Base-by-base conservation (phyloP, 2,888 invertebrate species). In the Drosophila lutescens region DNA sequence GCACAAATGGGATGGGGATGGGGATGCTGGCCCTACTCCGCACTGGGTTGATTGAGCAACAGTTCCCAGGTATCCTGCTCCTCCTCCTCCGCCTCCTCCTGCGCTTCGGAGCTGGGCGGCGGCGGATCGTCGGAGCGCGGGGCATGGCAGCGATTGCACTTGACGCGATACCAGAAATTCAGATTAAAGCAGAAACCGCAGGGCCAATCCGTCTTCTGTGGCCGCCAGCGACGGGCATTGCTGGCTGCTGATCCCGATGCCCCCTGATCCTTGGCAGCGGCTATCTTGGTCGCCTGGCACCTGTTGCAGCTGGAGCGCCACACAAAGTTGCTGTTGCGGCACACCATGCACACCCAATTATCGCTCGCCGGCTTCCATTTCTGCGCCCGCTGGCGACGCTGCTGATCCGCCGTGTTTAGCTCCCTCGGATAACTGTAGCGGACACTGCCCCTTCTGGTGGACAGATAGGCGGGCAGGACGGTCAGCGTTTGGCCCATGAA, bases 241-340 rank as follows among this genome's bases (percentile, higher is more conserved):
- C 17, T 17, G 8, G 20, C 20, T 3, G 20, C 20, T 20, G n/a
- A n/a, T n/a, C 26, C 46, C 8, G 26, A 8, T 8, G 43, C 36
- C 2, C 5, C 20, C 10, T 36, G n/a, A 8, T 4, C 17, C 23
- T 12, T 23, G 3, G 54, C 41, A 2, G 78, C 74, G 2, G 30
- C 20, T 2, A 26, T 4, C 40, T 71, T 84, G 59, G n/a, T 43
- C 15, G 70, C 72, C 26, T 60, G 61, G 34, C 85, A 85, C 4
- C 89, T 76, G 53, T 85, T 85, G 61, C 85, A 85, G 38, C 47
- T 51, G 47, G 60, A 49, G n/a, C 85, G 84, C 89, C 89, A 88
- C 6, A 72, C 85, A 36, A 80, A 85, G 47, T 85, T 85, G 77
- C 81, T 88, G 26, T 85, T 85, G 4, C 38, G 60, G 71, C 85